Evolutionary conservation across 2,888 invertebrate species (phyloP).

Genomic region (Pollenia labialis): DNA sequence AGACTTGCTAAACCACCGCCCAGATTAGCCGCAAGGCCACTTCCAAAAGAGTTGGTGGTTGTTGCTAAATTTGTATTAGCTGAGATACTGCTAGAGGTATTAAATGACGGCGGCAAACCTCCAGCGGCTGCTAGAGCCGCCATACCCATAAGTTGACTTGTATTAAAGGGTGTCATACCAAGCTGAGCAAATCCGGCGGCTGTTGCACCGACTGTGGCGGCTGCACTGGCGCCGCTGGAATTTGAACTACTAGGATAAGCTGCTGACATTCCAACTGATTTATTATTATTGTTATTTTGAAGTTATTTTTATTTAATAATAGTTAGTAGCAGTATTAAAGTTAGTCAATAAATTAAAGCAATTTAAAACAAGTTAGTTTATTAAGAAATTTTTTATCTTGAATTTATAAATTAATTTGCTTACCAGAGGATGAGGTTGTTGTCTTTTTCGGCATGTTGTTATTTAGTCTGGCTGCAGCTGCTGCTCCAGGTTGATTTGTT

Average conservation of each 20-base stretch:
- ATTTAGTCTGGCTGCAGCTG: slow-evolving; percentile 72
- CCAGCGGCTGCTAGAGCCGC: slow-evolving; percentile 80
- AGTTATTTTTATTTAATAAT: slow-evolving; percentile 13
- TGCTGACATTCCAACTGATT: slow-evolving; percentile 74
- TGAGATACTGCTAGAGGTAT: slow-evolving; percentile 32
- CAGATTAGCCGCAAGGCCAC: slow-evolving; percentile 59
- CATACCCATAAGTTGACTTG: slow-evolving; percentile 81
- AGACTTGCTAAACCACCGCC: slow-evolving; percentile 62
- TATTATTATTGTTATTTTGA: slow-evolving; percentile 23
- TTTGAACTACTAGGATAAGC: slow-evolving; percentile 70
- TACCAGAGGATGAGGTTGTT: slow-evolving; percentile 73
- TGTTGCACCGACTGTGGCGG: slow-evolving; percentile 63
- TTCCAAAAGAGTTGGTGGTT: slow-evolving; percentile 32
- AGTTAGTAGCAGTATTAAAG: slow-evolving; percentile 47
- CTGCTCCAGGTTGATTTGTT: slow-evolving; percentile 74
- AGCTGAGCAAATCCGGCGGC: slow-evolving; percentile 69
- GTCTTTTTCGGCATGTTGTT: slow-evolving; percentile 75
- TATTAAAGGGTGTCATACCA: slow-evolving; percentile 78
- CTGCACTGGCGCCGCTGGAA: slow-evolving; percentile 23
- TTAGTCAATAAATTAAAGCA: slow-evolving; percentile 51
- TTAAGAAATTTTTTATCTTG: not conserved
- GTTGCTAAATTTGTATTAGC: slow-evolving; percentile 30
- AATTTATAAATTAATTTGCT: slow-evolving; percentile 52
- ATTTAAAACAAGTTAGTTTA: slow-evolving; percentile 43
- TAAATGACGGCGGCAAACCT: slow-evolving; percentile 55